Base-by-base conservation (phyloP, 1,140 invertebrate genomes). In the Micrasema minimum region DNA sequence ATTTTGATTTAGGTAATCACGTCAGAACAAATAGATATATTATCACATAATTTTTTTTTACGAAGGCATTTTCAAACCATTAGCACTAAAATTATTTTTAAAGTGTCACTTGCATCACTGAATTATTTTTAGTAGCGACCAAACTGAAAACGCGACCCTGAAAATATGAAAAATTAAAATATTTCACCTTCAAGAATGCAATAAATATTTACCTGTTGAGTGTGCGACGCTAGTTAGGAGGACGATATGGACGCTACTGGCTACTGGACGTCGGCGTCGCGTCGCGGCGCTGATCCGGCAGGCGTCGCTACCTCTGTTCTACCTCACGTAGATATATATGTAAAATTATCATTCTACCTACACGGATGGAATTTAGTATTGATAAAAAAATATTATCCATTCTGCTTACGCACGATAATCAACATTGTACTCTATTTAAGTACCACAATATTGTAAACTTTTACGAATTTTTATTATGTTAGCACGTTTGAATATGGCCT, bases 131-230 rank as follows among this genome's bases (percentile, higher is more conserved):
- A 14, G 2, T 2, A 20, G 38, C 16, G 16, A 38, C 55, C 9
- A 31, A 23, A 6, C 14, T 38, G 7, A 59, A 16, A 31, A 4
- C 7, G 3, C 26, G 26, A 31, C 3, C 16, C 55, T 59, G 38
- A 59, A 59, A 59, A 41, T 59, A 59, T 41, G 7, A 37, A 35
- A 55, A 55, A 59, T 16, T 59, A 43, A 31, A 31, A 31, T 38
- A 59, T 38, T 22, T 59, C 55, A 43, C 55, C 35, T 59, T 20
- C n/a, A 41, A 16, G 22, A 22, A 41, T 38, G 11, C n/a, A 22
- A 43, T 59, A n/a, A 59, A 41, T 43, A 11, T 38, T 59, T 59
- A 59, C 55, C 55, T 59, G 55, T 59, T 20, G 55, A 41, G 55
- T 59, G 7, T 59, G 35, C 37, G 55, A 59, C 55, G 55, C 55